Base-by-base conservation (phyloP, 2,888 invertebrate genomes). In the Hedya salicella region DNA sequence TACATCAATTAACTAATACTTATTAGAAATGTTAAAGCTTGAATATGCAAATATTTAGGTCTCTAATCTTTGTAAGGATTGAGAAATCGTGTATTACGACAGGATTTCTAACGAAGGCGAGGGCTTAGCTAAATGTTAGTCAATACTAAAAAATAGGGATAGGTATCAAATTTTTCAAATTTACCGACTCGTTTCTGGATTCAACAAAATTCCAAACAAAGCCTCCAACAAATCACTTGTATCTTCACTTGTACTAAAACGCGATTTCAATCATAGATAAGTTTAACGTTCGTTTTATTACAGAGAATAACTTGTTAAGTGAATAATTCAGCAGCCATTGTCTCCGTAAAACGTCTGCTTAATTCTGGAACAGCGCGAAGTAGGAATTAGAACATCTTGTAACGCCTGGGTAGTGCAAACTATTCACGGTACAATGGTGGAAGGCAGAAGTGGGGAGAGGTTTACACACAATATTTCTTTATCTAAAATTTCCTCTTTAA, bases 191-290 rank as follows among this genome's bases (percentile, higher is more conserved):
- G 25, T 6, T 25, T 25, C 6, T 25, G 9, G 0, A 13, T 46
- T 17, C 17, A 36, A 5, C 1, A 19, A n/a, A 52, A 19, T 19
- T 36, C 36, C 14, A 21, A 46, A 32, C 17, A 48, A 11, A 19
- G 8, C 21, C 11, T 9, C 32, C 17, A 16, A 25, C 46, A 40
- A 21, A 46, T 42, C 17, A 14, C 42, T 54, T 42, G 9, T 36
- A 59, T 60, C 53, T 54, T 60, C 39, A 66, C 66, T 16, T 32
- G 32, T 21, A 61, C 30, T 61, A 42, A 66, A 66, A 46, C 54
- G 40, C 39, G 66, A 66, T 61, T 54, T 61, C 61, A 61, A 61
- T 66, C 60, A 48, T 61, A 66, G 66, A 66, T 66, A 61, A 42
- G 21, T 59, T 52, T 21, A 36, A 39, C 40, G 25, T 17, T 8